phyloP scores from a whole-genome alignment of 1,140 invertebrate genomes.

The Lordiphosa mommai region DNA sequence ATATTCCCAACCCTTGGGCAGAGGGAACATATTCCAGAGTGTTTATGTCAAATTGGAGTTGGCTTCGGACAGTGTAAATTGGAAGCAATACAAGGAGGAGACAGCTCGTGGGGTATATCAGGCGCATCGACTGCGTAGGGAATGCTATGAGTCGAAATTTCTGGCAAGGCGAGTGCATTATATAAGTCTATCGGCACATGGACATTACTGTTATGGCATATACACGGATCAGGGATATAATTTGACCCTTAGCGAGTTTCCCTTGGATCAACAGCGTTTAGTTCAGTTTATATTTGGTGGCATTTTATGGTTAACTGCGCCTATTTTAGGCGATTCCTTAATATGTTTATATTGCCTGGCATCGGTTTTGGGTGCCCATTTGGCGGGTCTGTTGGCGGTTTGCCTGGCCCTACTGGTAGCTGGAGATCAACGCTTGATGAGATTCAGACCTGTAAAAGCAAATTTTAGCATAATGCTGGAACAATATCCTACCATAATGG shows the following conservation, averaged over 20 bases:
- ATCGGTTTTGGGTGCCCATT: neutral
- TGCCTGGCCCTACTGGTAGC: neutral
- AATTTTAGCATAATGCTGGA: conserved; percentile 8
- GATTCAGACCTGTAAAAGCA: neutral
- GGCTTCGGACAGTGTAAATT: conserved; percentile 2
- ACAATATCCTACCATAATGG: neutral
- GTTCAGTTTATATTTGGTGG: conserved; percentile 1
- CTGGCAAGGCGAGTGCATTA: neutral
- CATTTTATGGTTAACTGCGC: neutral
- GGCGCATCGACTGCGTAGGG: neutral
- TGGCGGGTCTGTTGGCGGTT: neutral
- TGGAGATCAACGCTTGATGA: neutral
- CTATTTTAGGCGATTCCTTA: neutral
- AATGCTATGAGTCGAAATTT: conserved; percentile 14
- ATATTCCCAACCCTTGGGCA: neutral
- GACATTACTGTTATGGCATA: conserved; percentile 29
- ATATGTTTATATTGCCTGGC: neutral
- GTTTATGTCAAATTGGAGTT: too few relatives aligned
- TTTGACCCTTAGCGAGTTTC: conserved; percentile 6
- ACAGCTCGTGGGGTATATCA: neutral
- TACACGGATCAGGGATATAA: conserved; percentile 21
- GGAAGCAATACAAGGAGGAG: conserved; percentile 18
- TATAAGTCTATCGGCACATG: conserved; percentile 8
- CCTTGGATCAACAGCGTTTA: neutral
- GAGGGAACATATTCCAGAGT: conserved; percentile 14